These are phyloP conservation scores for Phallusia fumigata DNA, from an alignment of 23 tunicate species.

Conservation along the genomic window DNA sequence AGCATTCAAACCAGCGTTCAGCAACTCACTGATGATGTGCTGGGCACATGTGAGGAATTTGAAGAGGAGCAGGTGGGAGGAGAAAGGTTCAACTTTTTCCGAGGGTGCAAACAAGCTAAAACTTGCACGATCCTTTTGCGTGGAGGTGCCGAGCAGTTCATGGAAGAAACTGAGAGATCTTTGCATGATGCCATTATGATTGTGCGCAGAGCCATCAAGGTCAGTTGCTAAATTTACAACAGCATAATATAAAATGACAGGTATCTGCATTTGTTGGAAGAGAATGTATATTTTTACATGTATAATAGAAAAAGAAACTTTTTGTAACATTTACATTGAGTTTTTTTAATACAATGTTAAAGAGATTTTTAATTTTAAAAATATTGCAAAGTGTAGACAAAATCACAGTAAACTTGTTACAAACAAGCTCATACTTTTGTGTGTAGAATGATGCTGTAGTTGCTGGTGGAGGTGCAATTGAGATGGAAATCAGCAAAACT, in stretches of 20 bases:
- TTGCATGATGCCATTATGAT: slow-evolving; percentile 99
- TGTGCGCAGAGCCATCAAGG: slow-evolving; percentile 93
- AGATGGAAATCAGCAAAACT: slow-evolving; percentile 93
- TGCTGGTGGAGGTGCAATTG: slow-evolving; percentile 99
- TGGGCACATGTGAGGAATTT: slow-evolving; percentile 90
- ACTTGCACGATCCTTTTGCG: slow-evolving; percentile 92
- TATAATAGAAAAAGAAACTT: too few relatives aligned
- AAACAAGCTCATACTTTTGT: background rate
- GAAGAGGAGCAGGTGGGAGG: slow-evolving; percentile 98
- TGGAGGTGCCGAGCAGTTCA: slow-evolving; percentile 98
- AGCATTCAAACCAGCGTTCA: slow-evolving; percentile 92
- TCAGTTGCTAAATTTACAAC: background rate
- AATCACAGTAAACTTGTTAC: background rate
- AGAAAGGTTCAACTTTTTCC: slow-evolving; percentile 92
- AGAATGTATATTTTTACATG: too few relatives aligned
- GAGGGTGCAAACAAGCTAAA: slow-evolving; percentile 94
- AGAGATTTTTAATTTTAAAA: too few relatives aligned
- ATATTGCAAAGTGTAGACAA: too few relatives aligned
- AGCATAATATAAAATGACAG: too few relatives aligned
- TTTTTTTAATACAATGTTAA: too few relatives aligned
- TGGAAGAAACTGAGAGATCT: slow-evolving; percentile 98
- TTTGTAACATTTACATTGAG: too few relatives aligned
- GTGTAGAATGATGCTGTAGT: slow-evolving; percentile 87
- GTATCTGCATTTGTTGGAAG: too few relatives aligned
- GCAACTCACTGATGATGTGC: slow-evolving; percentile 77